A percentile compares a stretch with the other conserved stretches of the same genome.
Conservation (phyloP, 2,113 vertebrate genomes). For the Muntiacus reevesi region DNA sequence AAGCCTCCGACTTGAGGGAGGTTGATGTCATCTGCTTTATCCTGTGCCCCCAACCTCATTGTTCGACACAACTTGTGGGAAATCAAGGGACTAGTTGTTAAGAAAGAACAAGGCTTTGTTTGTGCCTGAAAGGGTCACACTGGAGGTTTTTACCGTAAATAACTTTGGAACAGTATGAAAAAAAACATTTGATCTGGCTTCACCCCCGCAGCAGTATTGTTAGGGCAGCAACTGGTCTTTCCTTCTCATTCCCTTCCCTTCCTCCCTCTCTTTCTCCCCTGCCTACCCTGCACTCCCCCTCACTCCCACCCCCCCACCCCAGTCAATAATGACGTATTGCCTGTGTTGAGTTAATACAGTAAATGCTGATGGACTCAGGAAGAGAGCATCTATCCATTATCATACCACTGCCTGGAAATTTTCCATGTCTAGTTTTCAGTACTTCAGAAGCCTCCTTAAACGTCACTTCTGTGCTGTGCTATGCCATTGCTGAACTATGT, state of each 20-base stretch:
- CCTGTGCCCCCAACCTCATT: slow-evolving; percentile 66
- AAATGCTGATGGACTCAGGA: slow-evolving; percentile 56
- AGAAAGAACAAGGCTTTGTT: slow-evolving; percentile 76
- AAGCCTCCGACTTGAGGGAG: slow-evolving; percentile 53
- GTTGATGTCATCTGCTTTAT: slow-evolving; percentile 67
- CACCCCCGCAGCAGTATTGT: slow-evolving; percentile 72
- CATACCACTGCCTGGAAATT: slow-evolving; percentile 42
- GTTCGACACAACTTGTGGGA: slow-evolving; percentile 63
- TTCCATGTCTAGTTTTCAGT: slow-evolving; percentile 39
- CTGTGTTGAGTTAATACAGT: slow-evolving; percentile 37
- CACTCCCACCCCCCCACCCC: not conserved
- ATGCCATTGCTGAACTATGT: not conserved
- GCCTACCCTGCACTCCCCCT: not conserved
- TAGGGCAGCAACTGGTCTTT: slow-evolving; percentile 55
- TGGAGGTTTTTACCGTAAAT: slow-evolving; percentile 79
- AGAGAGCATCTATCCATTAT: slow-evolving; percentile 33
- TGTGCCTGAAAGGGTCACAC: slow-evolving; percentile 75
- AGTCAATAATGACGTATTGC: slow-evolving; percentile 34
- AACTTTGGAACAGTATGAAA: slow-evolving; percentile 76
- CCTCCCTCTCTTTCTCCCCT: not conserved
- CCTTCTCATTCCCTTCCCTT: not conserved
- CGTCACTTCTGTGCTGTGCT: not conserved
- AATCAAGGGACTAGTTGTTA: slow-evolving; percentile 69
- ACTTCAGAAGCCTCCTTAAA: slow-evolving; percentile 18
- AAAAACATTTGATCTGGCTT: slow-evolving; percentile 80